Evolutionary conservation across 2,113 vertebrate species (phyloP), one percentile per base, ranked within the genome.

Genomic region (Oreotrochilus melanogaster): DNA sequence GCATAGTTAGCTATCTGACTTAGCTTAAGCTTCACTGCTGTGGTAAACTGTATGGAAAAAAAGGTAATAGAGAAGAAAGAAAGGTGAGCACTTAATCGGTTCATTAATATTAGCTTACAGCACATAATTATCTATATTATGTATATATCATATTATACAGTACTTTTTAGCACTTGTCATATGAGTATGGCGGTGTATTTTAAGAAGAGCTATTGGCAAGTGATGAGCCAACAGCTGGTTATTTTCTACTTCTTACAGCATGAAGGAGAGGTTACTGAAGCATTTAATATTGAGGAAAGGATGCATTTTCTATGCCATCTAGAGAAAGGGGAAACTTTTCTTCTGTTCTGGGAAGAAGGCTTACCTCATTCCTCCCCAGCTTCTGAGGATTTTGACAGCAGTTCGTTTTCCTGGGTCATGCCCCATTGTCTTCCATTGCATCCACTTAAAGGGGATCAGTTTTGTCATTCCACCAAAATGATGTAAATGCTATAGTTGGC

Each of bases 151-250:
- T 84, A 43, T 80, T 57, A 35, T 71, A 50, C 25, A 33, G 7
- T 53, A 66, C 18, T 24, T 88, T 62, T 76, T 78, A 83, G 12
- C 33, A 78, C 56, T 80, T 93, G 51, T 27, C 31, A 42, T 57
- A 48, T 57, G 31, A 81, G 10, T 39, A 60, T 62, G 33, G 27
- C 56, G 78, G 30, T 1, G 0, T 88, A 78, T 92, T 88, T 82
- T 1, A 79, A 75, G 85, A 88, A 25, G n/a, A 60, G n/a, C 47
- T 78, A 92, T 73, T 83, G 80, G 86, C 88, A 95, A 92, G 48
- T 67, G 65, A 57, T 93, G 67, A 86, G 79, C 39, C 60, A 76
- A 91, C 96, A 93, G 65, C 94, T 97, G 91, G 88, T 61, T 39
- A 37, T 92, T 92, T 74, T 91, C 39, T 39, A 39, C 12, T 39